Conservation (phyloP, 2,113 vertebrate genomes). For the Chionis minor region DNA sequence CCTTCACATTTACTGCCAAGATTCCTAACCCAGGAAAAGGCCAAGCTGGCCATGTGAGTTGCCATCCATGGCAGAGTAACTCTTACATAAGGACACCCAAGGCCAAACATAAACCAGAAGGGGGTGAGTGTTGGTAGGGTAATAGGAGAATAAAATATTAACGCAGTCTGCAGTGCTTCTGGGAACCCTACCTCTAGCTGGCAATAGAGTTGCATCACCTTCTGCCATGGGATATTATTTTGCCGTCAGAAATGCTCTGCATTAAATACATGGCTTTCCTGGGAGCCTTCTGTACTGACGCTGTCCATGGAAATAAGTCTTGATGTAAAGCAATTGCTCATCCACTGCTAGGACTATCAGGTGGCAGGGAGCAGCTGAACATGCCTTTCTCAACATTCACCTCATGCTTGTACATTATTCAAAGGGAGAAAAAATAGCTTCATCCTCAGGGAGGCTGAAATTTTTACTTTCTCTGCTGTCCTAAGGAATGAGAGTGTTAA, state of each 20-base stretch:
- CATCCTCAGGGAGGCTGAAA: not conserved
- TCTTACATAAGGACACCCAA: not conserved
- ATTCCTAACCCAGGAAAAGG: not conserved
- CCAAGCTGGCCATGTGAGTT: not conserved
- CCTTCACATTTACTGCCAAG: not conserved
- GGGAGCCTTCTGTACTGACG: constrained; percentile 24
- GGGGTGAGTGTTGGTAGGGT: not conserved
- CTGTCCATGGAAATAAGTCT: constrained; percentile 44
- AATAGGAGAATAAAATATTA: constrained; percentile 26
- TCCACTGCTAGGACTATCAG: constrained; percentile 60
- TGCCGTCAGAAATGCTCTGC: constrained; percentile 24
- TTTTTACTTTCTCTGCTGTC: not conserved
- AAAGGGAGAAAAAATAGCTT: constrained; percentile 54
- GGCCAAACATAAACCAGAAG: constrained; percentile 5
- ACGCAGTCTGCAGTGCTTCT: not conserved
- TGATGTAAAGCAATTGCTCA: constrained; percentile 58
- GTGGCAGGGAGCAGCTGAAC: constrained; percentile 81
- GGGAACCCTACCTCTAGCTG: constrained; percentile 13
- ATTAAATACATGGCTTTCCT: constrained; percentile 29
- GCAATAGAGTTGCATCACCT: constrained; percentile 42
- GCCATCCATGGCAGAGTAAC: not conserved
- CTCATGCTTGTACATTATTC: constrained; percentile 62
- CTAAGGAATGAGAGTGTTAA: not conserved
- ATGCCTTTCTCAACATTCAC: constrained; percentile 73
- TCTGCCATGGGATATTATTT: not conserved